Conservation (phyloP, 2,113 vertebrate genomes). For the Indicator maculatus region DNA sequence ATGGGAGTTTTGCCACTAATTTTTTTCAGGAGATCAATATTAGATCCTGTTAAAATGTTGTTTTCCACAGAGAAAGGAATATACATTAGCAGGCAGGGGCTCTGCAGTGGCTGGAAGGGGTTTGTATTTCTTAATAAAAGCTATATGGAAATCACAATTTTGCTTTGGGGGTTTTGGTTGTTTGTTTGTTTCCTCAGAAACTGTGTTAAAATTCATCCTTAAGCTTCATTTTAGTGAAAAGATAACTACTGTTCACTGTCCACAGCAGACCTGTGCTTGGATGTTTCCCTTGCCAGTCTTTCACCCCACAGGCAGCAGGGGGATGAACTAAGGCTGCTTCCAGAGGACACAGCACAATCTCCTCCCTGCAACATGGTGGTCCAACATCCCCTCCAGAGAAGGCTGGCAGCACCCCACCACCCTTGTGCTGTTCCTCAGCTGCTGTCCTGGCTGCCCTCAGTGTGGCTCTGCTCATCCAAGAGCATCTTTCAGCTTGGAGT, state of each 20-base stretch:
- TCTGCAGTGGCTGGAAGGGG: neutral
- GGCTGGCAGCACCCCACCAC: neutral
- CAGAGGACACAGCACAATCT: rapidly evolving
- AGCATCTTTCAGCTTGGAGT: neutral
- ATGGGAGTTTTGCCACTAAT: neutral
- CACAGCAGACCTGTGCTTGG: neutral
- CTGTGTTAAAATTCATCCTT: neutral
- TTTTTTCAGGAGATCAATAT: neutral
- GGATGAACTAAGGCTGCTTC: rapidly evolving
- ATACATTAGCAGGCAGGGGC: neutral
- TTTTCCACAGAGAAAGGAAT: neutral
- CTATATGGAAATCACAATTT: neutral
- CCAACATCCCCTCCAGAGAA: too few relatives aligned
- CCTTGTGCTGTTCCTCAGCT: neutral
- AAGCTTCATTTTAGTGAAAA: neutral
- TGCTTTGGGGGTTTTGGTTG: too few relatives aligned
- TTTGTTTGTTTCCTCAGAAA: neutral
- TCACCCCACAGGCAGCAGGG: rapidly evolving
- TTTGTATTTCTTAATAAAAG: neutral
- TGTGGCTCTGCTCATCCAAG: neutral
- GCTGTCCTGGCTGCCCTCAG: rapidly evolving
- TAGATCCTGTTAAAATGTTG: neutral
- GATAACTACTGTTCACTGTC: neutral
- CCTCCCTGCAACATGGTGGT: too few relatives aligned
- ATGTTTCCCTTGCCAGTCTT: neutral